Conservation (phyloP, 64 coral and sea anemone species). For the Pocillopora damicornis region DNA sequence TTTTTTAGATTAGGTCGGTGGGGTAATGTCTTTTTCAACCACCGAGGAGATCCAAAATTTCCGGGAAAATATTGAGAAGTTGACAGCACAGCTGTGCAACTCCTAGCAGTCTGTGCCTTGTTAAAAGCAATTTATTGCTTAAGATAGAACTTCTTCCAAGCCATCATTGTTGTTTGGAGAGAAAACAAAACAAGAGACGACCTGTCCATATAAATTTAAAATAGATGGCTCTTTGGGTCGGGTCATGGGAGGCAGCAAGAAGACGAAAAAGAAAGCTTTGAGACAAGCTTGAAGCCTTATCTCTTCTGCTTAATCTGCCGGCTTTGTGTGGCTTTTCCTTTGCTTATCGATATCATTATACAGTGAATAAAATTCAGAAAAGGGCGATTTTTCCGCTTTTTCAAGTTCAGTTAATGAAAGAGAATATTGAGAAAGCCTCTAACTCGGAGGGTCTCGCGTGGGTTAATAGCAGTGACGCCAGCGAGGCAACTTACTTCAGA, state of each 20-base stretch:
- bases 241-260: no score
- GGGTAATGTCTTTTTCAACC: no score
- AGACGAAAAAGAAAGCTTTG: no score
- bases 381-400: neutral
- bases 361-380: neutral
- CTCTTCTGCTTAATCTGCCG: neutral
- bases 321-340: neutral
- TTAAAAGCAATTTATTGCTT: constrained; percentile 2
- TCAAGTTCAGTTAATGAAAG: constrained; percentile 20
- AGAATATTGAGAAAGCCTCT: neutral
- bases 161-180: constrained; percentile 23
- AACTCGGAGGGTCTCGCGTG: neutral
- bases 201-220: neutral
- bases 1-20: no score
- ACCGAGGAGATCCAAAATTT: neutral
- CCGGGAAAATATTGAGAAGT: neutral
- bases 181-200: neutral
- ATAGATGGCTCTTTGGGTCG: neutral
- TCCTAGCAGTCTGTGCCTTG: neutral
- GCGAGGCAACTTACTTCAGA: constrained; percentile 2
- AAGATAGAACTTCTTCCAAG: neutral
- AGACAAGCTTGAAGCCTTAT: neutral
- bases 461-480: neutral
- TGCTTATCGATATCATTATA: neutral
- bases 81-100: neutral